Conservation (phyloP, 2,888 invertebrate genomes). For the Pseudococcus jackbeardsleyi region DNA sequence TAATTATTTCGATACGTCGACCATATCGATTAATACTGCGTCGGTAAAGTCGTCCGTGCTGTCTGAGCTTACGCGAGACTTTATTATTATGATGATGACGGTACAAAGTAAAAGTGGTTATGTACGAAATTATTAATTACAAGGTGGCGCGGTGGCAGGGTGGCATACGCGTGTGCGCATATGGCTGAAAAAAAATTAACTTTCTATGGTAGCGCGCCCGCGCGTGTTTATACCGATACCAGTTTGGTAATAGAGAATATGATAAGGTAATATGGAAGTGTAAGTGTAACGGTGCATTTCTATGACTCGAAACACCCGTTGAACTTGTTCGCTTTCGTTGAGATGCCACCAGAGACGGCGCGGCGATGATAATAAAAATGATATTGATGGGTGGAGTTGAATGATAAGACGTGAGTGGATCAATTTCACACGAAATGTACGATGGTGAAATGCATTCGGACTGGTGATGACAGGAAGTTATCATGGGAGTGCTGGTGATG, state of each 20-base stretch:
- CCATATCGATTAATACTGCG: constrained; percentile 15
- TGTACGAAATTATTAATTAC: constrained; percentile 23
- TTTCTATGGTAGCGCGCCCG: neutral
- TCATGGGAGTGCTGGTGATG: neutral
- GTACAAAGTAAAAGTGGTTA: constrained; percentile 25
- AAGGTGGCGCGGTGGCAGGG: neutral
- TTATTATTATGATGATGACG: neutral
- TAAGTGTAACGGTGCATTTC: neutral
- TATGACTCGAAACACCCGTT: constrained; percentile 9
- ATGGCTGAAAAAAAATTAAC: neutral
- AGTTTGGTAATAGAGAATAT: neutral
- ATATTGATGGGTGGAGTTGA: neutral
- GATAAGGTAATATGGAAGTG: neutral
- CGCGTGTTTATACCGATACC: neutral
- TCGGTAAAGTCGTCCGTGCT: neutral
- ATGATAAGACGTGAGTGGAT: neutral
- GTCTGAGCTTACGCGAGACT: neutral
- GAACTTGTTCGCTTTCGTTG: constrained; percentile 30
- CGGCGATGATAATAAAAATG: neutral
- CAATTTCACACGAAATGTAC: neutral
- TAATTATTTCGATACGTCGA: constrained; percentile 37
- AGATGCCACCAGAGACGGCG: neutral
- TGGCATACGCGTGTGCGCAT: neutral
- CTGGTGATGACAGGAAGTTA: neutral
- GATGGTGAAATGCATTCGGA: neutral